Percentiles rank a stretch among this genome's conserved stretches.
These are phyloP conservation scores for Mormyrus iriodes DNA, from an alignment of 2,113 vertebrate species.

Conservation along the genomic window DNA sequence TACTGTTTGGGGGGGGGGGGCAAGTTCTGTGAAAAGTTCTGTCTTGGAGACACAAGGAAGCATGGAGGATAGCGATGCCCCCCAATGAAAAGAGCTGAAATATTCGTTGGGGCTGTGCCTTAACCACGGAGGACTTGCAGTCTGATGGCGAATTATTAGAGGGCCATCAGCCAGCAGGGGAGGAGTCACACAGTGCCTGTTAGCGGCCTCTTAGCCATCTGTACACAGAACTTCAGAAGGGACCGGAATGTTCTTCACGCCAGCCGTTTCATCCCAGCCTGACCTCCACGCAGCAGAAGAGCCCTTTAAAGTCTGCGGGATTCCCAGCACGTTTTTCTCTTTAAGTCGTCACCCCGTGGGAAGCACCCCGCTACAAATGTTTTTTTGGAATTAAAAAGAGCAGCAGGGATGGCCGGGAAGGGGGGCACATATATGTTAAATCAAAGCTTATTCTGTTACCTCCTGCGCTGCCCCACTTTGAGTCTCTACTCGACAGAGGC, in stretches of 20 bases:
- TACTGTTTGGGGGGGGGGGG: no score
- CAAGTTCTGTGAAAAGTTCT: not conserved
- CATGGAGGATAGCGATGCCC: not conserved
- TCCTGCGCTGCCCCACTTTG: not conserved
- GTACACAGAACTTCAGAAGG: not conserved
- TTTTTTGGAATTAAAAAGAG: not conserved
- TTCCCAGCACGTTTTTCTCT: not conserved
- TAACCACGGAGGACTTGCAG: conserved; percentile 35
- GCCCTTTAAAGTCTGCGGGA: conserved; percentile 5
- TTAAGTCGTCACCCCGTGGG: not conserved
- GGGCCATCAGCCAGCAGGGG: conserved; percentile 35
- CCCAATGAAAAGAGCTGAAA: not conserved
- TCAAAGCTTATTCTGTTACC: not conserved
- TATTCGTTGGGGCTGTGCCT: conserved; percentile 13
- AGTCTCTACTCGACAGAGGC: not conserved
- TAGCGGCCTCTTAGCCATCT: conserved; percentile 55
- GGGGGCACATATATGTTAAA: not conserved
- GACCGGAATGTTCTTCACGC: not conserved
- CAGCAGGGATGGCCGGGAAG: not conserved
- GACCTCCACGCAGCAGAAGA: conserved; percentile 5
- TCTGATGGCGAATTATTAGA: conserved; percentile 43
- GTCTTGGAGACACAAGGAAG: not conserved
- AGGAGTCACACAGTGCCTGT: conserved; percentile 49
- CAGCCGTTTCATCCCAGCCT: not conserved
- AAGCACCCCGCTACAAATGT: not conserved